Conservation (phyloP, 2,797 vertebrate species). For the Cyprinodon diabolis region DNA sequence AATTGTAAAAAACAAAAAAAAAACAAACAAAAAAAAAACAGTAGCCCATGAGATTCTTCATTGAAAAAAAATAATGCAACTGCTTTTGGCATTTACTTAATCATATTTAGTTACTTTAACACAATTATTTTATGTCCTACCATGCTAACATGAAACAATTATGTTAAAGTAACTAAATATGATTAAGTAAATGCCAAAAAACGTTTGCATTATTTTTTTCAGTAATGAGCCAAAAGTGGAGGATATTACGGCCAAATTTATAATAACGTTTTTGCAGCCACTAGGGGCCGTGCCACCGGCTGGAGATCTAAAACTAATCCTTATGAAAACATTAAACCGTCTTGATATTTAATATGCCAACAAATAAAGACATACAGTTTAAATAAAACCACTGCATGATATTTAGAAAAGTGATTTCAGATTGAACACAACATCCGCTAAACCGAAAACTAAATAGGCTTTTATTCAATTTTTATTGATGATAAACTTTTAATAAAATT, state of each 20-base stretch:
- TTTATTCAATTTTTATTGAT: background rate
- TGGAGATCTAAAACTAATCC: constrained; percentile 28
- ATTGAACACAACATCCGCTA: background rate
- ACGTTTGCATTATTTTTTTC: too few relatives aligned
- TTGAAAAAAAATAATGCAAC: too few relatives aligned
- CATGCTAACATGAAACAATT: too few relatives aligned
- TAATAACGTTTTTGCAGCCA: constrained; percentile 59
- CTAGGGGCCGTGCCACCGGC: constrained; percentile 78
- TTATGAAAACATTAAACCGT: constrained; percentile 14
- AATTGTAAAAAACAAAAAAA: background rate
- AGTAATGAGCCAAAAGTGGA: background rate
- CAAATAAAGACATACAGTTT: background rate
- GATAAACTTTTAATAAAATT: background rate
- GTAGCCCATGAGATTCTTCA: background rate
- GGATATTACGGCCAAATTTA: constrained; percentile 18
- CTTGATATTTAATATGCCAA: background rate
- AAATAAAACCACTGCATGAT: background rate
- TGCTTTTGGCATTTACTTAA: too few relatives aligned
- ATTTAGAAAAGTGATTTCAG: background rate
- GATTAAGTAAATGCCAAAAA: too few relatives aligned
- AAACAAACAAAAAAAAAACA: background rate
- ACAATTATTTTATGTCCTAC: too few relatives aligned
- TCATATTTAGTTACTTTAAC: too few relatives aligned
- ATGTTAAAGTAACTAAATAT: too few relatives aligned
- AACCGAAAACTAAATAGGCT: constrained; percentile 2